phyloP scores from a whole-genome alignment of 2,797 vertebrate genomes.

The Artibeus jamaicensis region DNA sequence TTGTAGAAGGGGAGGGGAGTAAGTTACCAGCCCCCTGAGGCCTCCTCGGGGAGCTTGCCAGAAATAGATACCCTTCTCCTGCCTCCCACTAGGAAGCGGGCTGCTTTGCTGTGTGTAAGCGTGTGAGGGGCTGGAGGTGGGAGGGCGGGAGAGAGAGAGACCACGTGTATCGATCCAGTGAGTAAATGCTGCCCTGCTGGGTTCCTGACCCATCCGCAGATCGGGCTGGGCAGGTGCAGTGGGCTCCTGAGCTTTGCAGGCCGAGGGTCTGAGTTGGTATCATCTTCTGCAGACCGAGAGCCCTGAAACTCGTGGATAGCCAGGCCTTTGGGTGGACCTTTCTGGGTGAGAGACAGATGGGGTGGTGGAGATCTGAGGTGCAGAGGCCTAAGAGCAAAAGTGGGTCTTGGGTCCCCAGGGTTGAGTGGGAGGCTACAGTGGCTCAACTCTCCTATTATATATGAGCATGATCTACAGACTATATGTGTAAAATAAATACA shows the following conservation, averaged over 20 bases:
- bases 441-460: neutral
- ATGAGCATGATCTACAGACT: neutral
- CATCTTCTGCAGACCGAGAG: neutral
- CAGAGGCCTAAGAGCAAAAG: too few relatives aligned
- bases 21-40: conserved; percentile 65
- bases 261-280: neutral
- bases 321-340: neutral
- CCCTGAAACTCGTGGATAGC: neutral
- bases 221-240: neutral
- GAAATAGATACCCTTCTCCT: conserved; percentile 67
- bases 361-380: too few relatives aligned
- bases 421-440: neutral
- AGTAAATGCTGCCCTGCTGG: neutral
- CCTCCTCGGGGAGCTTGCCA: conserved; percentile 57
- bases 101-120: conserved; percentile 10
- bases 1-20: neutral
- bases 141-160: neutral
- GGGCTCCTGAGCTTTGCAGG: neutral
- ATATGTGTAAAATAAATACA: neutral
- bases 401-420: neutral
- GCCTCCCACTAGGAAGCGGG: conserved; percentile 48
- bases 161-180: neutral
- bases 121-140: neutral
- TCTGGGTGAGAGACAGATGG: neutral
- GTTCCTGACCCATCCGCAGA: neutral